Base-by-base conservation (phyloP, 2,888 invertebrate genomes). In the Theristus sp. region DNA sequence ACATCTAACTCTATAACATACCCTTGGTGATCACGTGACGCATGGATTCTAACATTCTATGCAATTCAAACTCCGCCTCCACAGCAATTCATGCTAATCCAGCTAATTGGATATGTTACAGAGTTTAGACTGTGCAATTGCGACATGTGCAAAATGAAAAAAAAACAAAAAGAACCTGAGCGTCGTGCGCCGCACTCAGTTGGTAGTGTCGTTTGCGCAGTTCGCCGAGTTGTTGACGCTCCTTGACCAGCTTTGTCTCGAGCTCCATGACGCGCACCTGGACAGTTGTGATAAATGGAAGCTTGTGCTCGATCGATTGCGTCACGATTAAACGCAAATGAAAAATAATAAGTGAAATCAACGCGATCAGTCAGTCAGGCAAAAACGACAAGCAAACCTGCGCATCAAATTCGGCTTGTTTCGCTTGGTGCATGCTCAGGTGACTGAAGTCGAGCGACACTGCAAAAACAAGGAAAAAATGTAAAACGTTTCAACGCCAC, bases 341-440 rank as follows among this genome's bases (percentile, higher is more conserved):
- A n/a, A n/a, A n/a, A n/a, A n/a, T n/a, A 52, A 24, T 10, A 6
- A n/a, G 6, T n/a, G 20, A 24, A 52, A 20, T 52, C 6, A 6
- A 24, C 53, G 25, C n/a, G 6, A 24, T 20, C 6, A 52, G 53
- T 58, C 6, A 13, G 24, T 46, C 49, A n/a, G n/a, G n/a, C n/a
- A n/a, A n/a, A n/a, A n/a, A n/a, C n/a, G n/a, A n/a, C n/a, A n/a
- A 28, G 27, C 22, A 24, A 54, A 94, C 90, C 77, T 93, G 93
- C 66, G 89, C 85, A 76, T 98, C 94, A 89, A 99, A 94, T 80
- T 98, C 96, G 68, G 89, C 80, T 47, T 87, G 83, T 73, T 98
- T 93, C 1, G 93, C 88, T 74, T 91, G 90, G 74, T 94, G 94
- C 65, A 94, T 80, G 53, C 87, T 85, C 64, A 98, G 76, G 66